Base-by-base conservation (phyloP, 2,888 invertebrate genomes). In the Sceliomorpha sp. region DNA sequence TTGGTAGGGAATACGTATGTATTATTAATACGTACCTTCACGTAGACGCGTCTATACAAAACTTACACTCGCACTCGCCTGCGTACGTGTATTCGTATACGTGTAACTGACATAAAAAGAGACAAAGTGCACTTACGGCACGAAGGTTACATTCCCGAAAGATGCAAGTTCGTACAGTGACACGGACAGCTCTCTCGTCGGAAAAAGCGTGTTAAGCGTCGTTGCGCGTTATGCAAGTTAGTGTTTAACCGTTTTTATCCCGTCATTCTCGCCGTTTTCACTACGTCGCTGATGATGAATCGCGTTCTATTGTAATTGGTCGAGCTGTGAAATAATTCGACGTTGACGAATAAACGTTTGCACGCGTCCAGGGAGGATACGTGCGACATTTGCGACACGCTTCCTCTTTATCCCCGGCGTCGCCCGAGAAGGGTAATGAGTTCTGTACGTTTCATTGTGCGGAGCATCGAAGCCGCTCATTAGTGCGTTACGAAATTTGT, bases 71-170 rank as follows among this genome's bases (percentile, higher is more conserved):
- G n/a, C n/a, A n/a, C 6, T n/a, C n/a, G n/a, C 6, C 6, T 7
- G n/a, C 36, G 8, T 37, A 37, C 9, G 7, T 36, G 10, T 29
- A 29, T 32, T 7, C 15, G 7, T 37, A 37, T 17, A n/a, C 6
- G 17, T 17, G n/a, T 9, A 20, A 39, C 31, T 37, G 50, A 27
- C 50, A 37, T 27, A 50, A 36, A 37, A 14, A 50, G 50, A 50
- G 27, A 50, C 50, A 50, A 50, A 37, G 37, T 50, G 15, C 50
- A 29, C 14, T 14, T 14, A 15, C 12, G 37, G 15, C 13, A 27
- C 50, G 50, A 50, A 50, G 50, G 50, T 36, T 37, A 37, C 50
- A 24, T 26, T 50, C 37, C 37, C 50, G 50, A 50, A 37, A 50
- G 50, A 50, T 36, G 45, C 45, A 24, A 40, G 45, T 45, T 47